Evolutionary conservation across 2,113 vertebrate genomes (phyloP).

Genomic region (Labrus mixtus): DNA sequence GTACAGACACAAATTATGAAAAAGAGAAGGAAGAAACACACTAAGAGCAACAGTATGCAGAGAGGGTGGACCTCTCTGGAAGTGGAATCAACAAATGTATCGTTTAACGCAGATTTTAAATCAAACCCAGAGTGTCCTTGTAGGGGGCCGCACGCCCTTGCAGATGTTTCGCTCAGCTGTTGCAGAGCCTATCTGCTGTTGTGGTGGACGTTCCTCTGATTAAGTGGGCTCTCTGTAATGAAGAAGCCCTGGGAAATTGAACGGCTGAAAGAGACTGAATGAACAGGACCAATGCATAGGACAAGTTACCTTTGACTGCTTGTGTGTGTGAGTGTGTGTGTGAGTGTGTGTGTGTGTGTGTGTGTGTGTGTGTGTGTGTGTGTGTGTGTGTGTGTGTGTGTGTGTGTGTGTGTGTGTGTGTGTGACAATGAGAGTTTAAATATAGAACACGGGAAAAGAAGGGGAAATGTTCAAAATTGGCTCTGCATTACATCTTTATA

Average conservation of each 20-base stretch:
- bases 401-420: conserved; percentile 19
- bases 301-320: conserved; percentile 49
- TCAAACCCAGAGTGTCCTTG: conserved; percentile 63
- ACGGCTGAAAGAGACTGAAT: conserved; percentile 35
- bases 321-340: conserved; percentile 35
- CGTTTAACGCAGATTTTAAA: conserved; percentile 57
- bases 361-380: no score
- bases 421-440: conserved; percentile 51
- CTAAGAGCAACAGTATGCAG: conserved; percentile 20
- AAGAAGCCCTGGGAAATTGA: conserved; percentile 71
- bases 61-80: conserved; percentile 59
- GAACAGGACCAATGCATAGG: conserved; percentile 34
- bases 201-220: conserved; percentile 62
- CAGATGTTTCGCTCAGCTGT: conserved; percentile 79
- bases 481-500: conserved; percentile 5
- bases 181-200: conserved; percentile 63
- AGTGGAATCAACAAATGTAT: conserved; percentile 67
- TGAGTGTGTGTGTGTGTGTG: conserved; percentile 18
- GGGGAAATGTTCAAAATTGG: conserved; percentile 67
- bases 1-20: conserved; percentile 33
- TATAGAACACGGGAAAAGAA: conserved; percentile 63
- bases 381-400: no score
- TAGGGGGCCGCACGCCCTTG: conserved; percentile 38
- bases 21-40: background rate
- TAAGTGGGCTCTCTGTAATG: conserved; percentile 57